Base-by-base conservation (phyloP, 2,113 vertebrate species). In the Apaloderma vittatum region DNA sequence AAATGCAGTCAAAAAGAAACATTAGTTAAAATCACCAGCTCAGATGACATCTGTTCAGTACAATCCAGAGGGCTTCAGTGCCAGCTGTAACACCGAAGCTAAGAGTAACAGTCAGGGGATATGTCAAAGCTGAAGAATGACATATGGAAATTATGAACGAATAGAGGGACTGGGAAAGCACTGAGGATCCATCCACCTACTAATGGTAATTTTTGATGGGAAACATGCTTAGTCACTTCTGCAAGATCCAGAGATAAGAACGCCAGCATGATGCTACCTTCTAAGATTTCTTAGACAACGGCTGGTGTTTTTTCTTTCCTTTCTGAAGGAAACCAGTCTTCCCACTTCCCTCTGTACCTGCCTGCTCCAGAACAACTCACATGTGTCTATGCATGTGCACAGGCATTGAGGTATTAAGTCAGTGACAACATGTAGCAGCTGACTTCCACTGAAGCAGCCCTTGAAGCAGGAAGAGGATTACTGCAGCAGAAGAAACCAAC, bases 131-230 rank as follows among this genome's bases (percentile, higher is more conserved):
- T 91, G 32, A 91, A 54, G 62, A 96, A 76, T 5, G 6, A 90
- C 55, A 82, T 85, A 46, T 68, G 90, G 92, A 94, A 96, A 91
- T 74, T 30, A 86, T 86, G 73, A 94, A 81, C 86, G 85, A 87
- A 88, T 21, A 84, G 66, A 67, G n/a, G 20, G 78, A 81, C 61
- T 62, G 48, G 24, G 23, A 92, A 32, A 36, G 58, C 43, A 73
- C 43, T 87, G 65, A 63, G 63, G 40, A 84, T 91, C 78, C 61
- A 70, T 76, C 80, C 46, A 1, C 52, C 43, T 77, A 61, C 71
- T 71, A 78, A 80, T 23, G 48, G 24, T 75, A 87, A 49, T 86
- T 90, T 43, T 61, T 93, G 84, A 68, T 46, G 57, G 46, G 46
- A 95, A 91, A 70, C n/a, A 78, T 66, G 18, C 82, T 88, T 76